Evolutionary conservation across 2,888 invertebrate genomes (phyloP), one percentile per base, ranked within the genome.

Genomic region (Rhagophthalmus giganteus): DNA sequence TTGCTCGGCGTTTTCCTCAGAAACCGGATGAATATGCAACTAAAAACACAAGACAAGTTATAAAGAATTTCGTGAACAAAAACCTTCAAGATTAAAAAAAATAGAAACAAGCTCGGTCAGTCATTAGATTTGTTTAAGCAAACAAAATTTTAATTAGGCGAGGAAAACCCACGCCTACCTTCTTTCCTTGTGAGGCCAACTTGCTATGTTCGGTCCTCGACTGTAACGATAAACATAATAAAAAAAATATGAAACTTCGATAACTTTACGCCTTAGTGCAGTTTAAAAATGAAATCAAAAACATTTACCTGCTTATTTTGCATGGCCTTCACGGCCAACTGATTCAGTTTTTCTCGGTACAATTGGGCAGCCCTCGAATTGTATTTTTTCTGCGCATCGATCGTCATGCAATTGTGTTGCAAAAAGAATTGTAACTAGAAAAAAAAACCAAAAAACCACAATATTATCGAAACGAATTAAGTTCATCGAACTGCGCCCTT

Each of bases 351-450:
- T 65, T 97, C 95, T 64, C 87, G 82, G 75, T 99, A 99, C 66
- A 94, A 77, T 68, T 90, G 88, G 1, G 99, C 97, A 35, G 95
- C 94, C 49, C 97, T 81, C 1, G 97, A 97, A 71, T 89, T 94
- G 76, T 99, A 99, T 74, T 99, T 99, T 74, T 95, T 93, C 63
- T 96, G 93, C 10, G 96, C 88, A 78, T 99, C 98, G 34, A 85
- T 86, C 25, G 93, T 90, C 47, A 82, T 84, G 72, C 94, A 90
- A 61, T 96, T 95, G 71, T 99, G 93, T 69, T 94, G 92, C 49
- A 88, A 84, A 78, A 99, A 99, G 77, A 90, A 99, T 69, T 91
- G 87, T 47, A 84, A 84, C 94, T 94, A 72, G 20, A 38, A 20
- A 6, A 6, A 5, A 32, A 8, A 30, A 33, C 20, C 28, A 20